Base-by-base conservation (phyloP, 1,140 invertebrate species). In the Pseudomyrmex pallidus region DNA sequence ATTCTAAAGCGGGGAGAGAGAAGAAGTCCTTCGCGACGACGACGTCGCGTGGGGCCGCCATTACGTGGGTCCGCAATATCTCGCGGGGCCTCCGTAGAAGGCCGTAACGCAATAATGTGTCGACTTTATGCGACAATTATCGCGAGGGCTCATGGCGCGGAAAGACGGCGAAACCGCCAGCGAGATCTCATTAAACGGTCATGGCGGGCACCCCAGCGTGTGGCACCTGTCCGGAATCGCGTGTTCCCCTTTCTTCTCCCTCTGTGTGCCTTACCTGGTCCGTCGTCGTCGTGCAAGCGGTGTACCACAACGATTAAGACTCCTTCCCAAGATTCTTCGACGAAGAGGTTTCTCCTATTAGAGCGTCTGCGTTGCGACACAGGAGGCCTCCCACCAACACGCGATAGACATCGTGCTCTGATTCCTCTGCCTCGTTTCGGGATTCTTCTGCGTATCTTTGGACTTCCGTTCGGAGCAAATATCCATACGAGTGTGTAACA, bases 81-180 rank as follows among this genome's bases (percentile, higher is more conserved):
- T 85, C 85, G 86, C 86, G 84, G 83, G 89, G 85, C 72, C 86
- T 83, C 88, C 72, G 84, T 70, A 87, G 85, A 90, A 89, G 85
- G 85, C 86, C 87, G 91, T 93, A 92, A 92, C 90, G 91, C 89
- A 92, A 93, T 93, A 93, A 93, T 93, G 89, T 93, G 90, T 87
- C 89, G 89, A 93, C 92, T 93, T 93, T 93, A 93, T 93, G 89
- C 90, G 92, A 92, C 91, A 91, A 93, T 93, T 93, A 93, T 93
- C 91, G 92, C 91, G 89, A 87, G 82, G 90, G 88, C 86, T 83
- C 86, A 82, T 89, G 90, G 89, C 89, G 90, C 84, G 82, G 87
- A 91, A 90, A 92, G 89, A 91, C 90, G 84, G 74, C 82, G 85
- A 85, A 86, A 88, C 77, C 72, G 66, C 68, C 85, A 74, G 82